Evolutionary conservation across 30 jellyfish, hydroid and myxozoan genomes (phyloP).

Genomic region (Aurelia aurita complex sp. Pacific): DNA sequence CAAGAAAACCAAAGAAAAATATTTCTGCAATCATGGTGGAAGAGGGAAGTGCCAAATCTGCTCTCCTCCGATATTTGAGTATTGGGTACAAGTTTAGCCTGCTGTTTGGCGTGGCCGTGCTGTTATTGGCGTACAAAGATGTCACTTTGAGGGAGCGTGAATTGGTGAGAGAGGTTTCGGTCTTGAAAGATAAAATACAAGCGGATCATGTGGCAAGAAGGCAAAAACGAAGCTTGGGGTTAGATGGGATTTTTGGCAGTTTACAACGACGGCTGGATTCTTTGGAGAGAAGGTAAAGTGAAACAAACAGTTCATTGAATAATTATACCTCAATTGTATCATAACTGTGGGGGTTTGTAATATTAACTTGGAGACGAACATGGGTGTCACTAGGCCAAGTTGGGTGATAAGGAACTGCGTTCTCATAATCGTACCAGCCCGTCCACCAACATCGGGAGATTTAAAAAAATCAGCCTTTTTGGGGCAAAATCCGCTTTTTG

Average conservation of each 20-base stretch:
- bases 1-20: neutral
- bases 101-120: slow-evolving; percentile 24
- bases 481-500: too few species aligned
- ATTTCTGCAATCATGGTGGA: slow-evolving; percentile 9
- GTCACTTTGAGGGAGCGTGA: slow-evolving; percentile 36
- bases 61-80: neutral
- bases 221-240: slow-evolving; percentile 26
- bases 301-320: too few species aligned
- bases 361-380: too few species aligned
- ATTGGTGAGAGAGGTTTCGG: slow-evolving; percentile 12
- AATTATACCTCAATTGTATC: too few species aligned
- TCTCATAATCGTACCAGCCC: too few species aligned
- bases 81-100: slow-evolving; percentile 46
- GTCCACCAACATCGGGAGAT: too few species aligned
- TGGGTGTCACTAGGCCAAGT: too few species aligned
- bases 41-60: slow-evolving; percentile 6
- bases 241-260: slow-evolving; percentile 18
- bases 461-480: too few species aligned
- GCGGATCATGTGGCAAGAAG: neutral
- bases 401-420: too few species aligned
- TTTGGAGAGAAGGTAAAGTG: slow-evolving; percentile 38
- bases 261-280: slow-evolving; percentile 22
- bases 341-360: too few species aligned
- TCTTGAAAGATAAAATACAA: slow-evolving; percentile 9
- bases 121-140: slow-evolving; percentile 38